Evolutionary conservation across 1,140 invertebrate species (phyloP).

Genomic region (Trinorchestia longiramus): DNA sequence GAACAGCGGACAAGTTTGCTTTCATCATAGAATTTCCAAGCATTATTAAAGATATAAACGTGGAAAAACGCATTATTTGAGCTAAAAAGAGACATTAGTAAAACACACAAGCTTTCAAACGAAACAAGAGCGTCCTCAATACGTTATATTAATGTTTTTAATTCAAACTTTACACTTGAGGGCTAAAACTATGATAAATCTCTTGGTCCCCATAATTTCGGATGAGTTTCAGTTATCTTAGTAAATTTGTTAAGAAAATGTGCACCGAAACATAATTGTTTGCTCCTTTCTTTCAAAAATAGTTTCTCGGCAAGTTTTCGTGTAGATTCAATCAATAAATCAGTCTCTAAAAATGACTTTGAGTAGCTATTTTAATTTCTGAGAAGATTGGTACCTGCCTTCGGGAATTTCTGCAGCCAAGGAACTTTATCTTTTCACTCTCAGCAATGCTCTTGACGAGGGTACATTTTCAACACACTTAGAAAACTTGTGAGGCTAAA

Average conservation of each 20-base stretch:
- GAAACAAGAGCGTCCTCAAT: too few species aligned
- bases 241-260: not conserved
- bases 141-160: too few species aligned
- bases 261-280: not conserved
- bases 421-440: too few species aligned
- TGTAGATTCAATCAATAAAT: not conserved
- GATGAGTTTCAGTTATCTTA: not conserved
- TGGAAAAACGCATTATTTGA: not conserved
- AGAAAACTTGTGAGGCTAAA: not conserved
- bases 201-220: too few species aligned
- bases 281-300: not conserved
- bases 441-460: not conserved
- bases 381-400: not conserved
- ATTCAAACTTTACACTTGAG: too few species aligned
- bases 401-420: too few species aligned
- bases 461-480: not conserved
- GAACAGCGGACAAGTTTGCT: not conserved
- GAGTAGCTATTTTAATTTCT: not conserved
- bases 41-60: too few species aligned
- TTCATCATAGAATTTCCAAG: not conserved
- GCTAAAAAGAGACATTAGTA: not conserved
- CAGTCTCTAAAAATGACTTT: not conserved
- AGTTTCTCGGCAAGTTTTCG: not conserved
- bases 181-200: too few species aligned
- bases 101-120: too few species aligned